These are phyloP conservation scores for Thinocorus orbignyianus DNA, from an alignment of 2,113 vertebrate genomes.

Conservation along the genomic window DNA sequence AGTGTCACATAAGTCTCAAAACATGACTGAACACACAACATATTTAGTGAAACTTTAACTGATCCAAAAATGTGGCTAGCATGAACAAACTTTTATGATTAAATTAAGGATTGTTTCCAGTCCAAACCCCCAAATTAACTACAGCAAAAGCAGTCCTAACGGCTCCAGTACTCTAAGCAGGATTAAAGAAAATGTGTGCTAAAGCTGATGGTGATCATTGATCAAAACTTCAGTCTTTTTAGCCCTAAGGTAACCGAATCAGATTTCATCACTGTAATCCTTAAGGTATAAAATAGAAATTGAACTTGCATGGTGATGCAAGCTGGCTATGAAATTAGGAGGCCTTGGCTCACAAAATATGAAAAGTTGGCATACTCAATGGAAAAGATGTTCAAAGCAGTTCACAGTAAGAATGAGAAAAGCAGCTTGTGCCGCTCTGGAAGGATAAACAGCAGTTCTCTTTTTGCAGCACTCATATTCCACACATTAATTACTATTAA, in stretches of 20 bases:
- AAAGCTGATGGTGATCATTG: conserved; percentile 47
- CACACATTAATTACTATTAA: neutral
- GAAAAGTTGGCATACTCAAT: conserved; percentile 60
- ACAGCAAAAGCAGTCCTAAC: conserved; percentile 31
- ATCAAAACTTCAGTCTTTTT: conserved; percentile 46
- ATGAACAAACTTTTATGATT: conserved; percentile 22
- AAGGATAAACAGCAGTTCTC: conserved; percentile 39
- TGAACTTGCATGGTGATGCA: conserved; percentile 63
- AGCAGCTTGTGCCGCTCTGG: conserved; percentile 44
- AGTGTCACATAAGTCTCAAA: neutral
- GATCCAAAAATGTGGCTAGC: neutral
- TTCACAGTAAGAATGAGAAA: conserved; percentile 63
- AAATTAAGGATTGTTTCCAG: conserved; percentile 43
- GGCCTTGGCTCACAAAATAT: conserved; percentile 55
- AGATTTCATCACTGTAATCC: conserved; percentile 63
- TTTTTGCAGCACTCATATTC: neutral
- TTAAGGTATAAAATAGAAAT: conserved; percentile 56
- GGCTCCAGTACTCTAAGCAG: neutral
- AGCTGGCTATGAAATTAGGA: conserved; percentile 71
- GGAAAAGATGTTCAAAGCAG: conserved; percentile 71
- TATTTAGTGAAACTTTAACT: conserved; percentile 10
- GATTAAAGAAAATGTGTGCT: conserved; percentile 40
- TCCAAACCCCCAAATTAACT: conserved; percentile 9
- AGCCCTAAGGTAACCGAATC: conserved; percentile 44
- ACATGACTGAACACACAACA: neutral